These are phyloP conservation scores for Gallinago media DNA, from an alignment of 2,113 vertebrate genomes.

Conservation along the genomic window DNA sequence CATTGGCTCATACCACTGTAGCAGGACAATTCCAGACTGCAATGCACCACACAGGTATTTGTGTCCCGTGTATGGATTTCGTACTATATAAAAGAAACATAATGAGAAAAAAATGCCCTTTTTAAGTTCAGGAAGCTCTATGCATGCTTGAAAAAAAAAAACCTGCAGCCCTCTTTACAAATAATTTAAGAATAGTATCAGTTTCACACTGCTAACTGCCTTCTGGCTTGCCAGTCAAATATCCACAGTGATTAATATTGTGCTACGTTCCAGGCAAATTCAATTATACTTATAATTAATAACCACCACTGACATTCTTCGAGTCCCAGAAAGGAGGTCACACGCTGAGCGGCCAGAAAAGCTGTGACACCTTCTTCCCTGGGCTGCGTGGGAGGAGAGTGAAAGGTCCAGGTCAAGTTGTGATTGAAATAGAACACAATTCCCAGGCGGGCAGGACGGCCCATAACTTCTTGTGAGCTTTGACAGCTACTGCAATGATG, in stretches of 20 bases:
- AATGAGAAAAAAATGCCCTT: background rate
- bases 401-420: background rate
- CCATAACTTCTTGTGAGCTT: background rate
- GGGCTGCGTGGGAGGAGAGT: background rate
- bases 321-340: background rate
- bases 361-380: background rate
- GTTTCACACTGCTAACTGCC: background rate
- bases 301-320: background rate
- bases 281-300: background rate
- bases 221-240: background rate
- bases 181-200: background rate
- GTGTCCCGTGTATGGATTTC: slow-evolving; percentile 96
- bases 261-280: background rate
- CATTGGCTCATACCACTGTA: slow-evolving; percentile 99
- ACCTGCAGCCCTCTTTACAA: background rate
- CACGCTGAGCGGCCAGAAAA: background rate
- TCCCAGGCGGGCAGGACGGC: background rate
- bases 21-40: slow-evolving; percentile 94
- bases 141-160: background rate
- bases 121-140: background rate
- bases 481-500: background rate
- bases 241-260: background rate
- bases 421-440: background rate
- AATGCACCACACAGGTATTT: slow-evolving; percentile 97
- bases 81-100: slow-evolving; percentile 77